phyloP scores from a whole-genome alignment of 2,113 vertebrate species.

The Sturnira hondurensis region DNA sequence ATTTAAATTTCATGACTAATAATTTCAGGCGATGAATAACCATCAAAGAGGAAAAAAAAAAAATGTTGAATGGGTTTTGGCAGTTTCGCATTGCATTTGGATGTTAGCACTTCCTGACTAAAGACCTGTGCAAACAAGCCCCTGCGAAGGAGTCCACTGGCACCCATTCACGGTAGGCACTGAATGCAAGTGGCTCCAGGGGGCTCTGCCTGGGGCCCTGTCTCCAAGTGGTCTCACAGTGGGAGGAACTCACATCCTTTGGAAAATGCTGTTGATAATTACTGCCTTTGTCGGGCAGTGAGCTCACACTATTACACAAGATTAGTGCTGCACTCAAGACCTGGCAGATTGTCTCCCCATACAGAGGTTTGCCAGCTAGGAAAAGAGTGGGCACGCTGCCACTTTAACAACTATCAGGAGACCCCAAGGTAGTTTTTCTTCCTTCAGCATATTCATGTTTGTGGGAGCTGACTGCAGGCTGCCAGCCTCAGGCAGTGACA shows the following conservation, averaged over 20 bases:
- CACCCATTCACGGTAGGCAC: constrained; percentile 65
- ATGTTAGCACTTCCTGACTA: constrained; percentile 52
- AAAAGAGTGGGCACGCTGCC: constrained; percentile 75
- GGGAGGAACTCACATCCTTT: constrained; percentile 76
- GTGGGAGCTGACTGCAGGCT: constrained; percentile 37
- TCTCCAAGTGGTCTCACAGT: constrained; percentile 63
- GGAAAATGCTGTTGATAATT: constrained; percentile 83
- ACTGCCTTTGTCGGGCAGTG: constrained; percentile 80
- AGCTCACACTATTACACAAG: constrained; percentile 83
- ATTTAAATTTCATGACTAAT: constrained; percentile 73
- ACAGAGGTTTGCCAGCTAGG: constrained; percentile 73
- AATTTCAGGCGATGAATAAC: constrained; percentile 61
- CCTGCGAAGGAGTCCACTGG: constrained; percentile 57
- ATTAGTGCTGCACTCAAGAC: constrained; percentile 78
- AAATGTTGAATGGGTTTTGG: constrained; percentile 71
- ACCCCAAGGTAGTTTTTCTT: constrained; percentile 64
- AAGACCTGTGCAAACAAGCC: constrained; percentile 70
- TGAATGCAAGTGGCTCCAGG: constrained; percentile 64
- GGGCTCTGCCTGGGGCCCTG: constrained; percentile 64
- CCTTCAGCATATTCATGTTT: constrained; percentile 61
- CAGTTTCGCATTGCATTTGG: constrained; percentile 70
- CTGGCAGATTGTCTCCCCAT: constrained; percentile 76
- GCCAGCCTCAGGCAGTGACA: constrained; percentile 42
- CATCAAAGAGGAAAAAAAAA: constrained; percentile 51
- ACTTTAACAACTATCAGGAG: constrained; percentile 76